A percentile compares a stretch with the other conserved stretches of the same genome.
Evolutionary conservation across 2,113 vertebrate genomes (phyloP).

Genomic region (Pleuronectes platessa): DNA sequence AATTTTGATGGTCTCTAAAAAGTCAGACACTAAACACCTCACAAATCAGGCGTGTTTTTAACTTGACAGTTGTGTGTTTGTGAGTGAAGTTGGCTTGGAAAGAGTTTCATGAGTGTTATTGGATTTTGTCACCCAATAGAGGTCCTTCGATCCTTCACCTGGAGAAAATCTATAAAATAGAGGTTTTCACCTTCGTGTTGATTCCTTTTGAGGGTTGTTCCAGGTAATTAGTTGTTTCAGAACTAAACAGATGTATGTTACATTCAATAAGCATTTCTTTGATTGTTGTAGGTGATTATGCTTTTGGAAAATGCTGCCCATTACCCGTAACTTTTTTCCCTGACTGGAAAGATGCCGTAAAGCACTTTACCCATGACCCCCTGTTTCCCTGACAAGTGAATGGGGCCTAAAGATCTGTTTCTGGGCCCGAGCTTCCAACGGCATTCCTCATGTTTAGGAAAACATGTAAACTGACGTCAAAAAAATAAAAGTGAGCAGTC

Average conservation of each 20-base stretch:
- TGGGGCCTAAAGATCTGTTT: constrained; percentile 62
- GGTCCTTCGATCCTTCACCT: constrained; percentile 29
- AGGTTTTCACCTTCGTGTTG: constrained; percentile 1
- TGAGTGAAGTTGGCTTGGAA: constrained; percentile 29
- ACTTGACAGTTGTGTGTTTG: neutral
- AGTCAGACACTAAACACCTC: neutral
- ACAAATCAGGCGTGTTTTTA: constrained; percentile 8
- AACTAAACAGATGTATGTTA: constrained; percentile 4
- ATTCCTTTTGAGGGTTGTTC: constrained; percentile 24
- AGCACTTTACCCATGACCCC: constrained; percentile 71
- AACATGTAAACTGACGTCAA: constrained; percentile 73
- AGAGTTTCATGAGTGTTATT: constrained; percentile 41
- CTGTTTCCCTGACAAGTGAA: constrained; percentile 73
- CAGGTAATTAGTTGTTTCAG: constrained; percentile 20
- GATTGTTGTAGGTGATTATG: constrained; percentile 58
- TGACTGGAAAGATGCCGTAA: constrained; percentile 60
- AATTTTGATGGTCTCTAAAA: constrained; percentile 6
- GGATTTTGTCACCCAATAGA: constrained; percentile 39
- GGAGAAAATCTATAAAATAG: constrained; percentile 21
- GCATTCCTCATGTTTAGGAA: constrained; percentile 77
- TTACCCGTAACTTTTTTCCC: constrained; percentile 37
- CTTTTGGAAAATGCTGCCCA: constrained; percentile 53
- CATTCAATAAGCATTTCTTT: constrained; percentile 33
- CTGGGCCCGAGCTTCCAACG: constrained; percentile 56
- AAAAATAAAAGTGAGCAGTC: constrained; percentile 74